Percentiles rank a stretch among this genome's conserved stretches.
Evolutionary conservation across 2,797 vertebrate genomes (phyloP).

Genomic region (Salmo trutta): DNA sequence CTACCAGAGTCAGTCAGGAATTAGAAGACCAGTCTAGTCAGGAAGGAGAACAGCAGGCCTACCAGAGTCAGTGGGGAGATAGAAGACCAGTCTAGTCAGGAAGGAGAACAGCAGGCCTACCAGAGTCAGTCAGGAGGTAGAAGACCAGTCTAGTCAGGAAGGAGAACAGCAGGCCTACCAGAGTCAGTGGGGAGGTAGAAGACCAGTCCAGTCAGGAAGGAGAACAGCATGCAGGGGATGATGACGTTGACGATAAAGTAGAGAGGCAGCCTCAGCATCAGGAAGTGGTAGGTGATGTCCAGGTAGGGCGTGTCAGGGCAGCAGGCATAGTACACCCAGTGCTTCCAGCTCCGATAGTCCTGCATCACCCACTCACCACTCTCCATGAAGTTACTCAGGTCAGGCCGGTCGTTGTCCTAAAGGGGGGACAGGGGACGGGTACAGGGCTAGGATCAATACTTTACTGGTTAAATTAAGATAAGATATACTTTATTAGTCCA

Average conservation of each 20-base stretch:
- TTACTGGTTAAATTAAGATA: too few relatives aligned
- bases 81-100: slow-evolving; percentile 91
- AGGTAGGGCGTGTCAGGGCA: slow-evolving; percentile 87
- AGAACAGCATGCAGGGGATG: slow-evolving; percentile 95
- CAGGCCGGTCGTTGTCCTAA: slow-evolving; percentile 87
- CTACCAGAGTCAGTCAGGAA: slow-evolving; percentile 93
- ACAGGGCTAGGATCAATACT: not conserved
- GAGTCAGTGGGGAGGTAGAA: slow-evolving; percentile 96
- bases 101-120: slow-evolving; percentile 92
- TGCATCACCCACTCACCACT: slow-evolving; percentile 95
- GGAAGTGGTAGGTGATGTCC: slow-evolving; percentile 96
- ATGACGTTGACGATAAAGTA: slow-evolving; percentile 97
- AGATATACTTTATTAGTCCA: too few relatives aligned
- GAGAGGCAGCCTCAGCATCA: slow-evolving; percentile 92
- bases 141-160: slow-evolving; percentile 39
- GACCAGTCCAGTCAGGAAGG: slow-evolving; percentile 90
- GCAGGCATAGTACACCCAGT: slow-evolving; percentile 88
- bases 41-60: slow-evolving; percentile 88
- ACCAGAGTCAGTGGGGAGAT: slow-evolving; percentile 95
- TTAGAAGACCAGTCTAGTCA: slow-evolving; percentile 93
- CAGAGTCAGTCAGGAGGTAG: slow-evolving; percentile 94
- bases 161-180: slow-evolving; percentile 65
- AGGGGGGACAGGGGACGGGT: not conserved
- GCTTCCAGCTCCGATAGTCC: slow-evolving; percentile 89
- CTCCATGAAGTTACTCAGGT: slow-evolving; percentile 94